Conservation (phyloP, 2,797 vertebrate species). For the Cynopterus sphinx region DNA sequence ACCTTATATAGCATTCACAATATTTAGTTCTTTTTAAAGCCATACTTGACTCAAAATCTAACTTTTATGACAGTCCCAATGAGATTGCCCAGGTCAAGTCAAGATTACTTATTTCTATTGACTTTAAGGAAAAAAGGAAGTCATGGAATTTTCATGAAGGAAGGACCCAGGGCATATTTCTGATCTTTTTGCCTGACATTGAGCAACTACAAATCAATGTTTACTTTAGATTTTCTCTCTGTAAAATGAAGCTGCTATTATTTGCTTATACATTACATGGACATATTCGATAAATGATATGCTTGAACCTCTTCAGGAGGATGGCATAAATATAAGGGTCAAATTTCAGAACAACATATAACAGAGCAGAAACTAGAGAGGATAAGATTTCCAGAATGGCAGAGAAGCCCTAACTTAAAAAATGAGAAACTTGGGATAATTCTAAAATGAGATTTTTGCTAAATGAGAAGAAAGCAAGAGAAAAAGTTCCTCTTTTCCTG, state of each 20-base stretch:
- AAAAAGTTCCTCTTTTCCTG: not conserved
- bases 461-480: slow-evolving; percentile 6
- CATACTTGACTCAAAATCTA: slow-evolving; percentile 4
- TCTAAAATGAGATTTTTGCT: slow-evolving; percentile 33
- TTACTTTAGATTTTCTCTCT: not conserved
- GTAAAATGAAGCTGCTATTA: not conserved
- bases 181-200: not conserved
- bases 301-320: not conserved
- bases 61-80: not conserved
- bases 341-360: not conserved
- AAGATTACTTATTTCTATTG: not conserved
- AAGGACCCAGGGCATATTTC: not conserved
- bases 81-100: not conserved
- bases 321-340: not conserved
- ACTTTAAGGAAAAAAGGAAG: not conserved
- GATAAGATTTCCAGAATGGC: not conserved
- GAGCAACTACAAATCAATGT: not conserved
- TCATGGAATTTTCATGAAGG: not conserved
- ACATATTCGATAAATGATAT: not conserved
- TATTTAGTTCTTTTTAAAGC: slow-evolving; percentile 22
- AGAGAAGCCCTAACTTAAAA: slow-evolving; percentile 16
- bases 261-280: not conserved
- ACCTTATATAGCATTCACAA: not conserved
- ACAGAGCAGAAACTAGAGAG: not conserved
- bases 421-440: not conserved